Evolutionary conservation across 1,140 invertebrate genomes (phyloP).

Genomic region (Pseudomyrmex gracilis): DNA sequence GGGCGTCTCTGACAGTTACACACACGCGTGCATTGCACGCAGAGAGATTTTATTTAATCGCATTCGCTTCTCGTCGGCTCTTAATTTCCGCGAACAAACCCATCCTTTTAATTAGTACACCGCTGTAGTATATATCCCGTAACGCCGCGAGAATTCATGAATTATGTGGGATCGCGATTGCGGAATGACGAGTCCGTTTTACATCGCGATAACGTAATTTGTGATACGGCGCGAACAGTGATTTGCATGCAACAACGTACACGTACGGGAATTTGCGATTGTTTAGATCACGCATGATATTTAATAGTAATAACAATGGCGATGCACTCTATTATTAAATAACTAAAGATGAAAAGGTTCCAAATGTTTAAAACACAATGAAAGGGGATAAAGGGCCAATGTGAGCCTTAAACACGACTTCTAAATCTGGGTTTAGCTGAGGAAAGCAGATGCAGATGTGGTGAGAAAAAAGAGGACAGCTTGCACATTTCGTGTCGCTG

Average conservation of each 20-base stretch:
- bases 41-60: constrained; percentile 23
- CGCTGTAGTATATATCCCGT: constrained; percentile 24
- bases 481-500: no score
- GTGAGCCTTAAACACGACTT: no score
- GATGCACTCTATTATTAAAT: no score
- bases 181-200: constrained; percentile 29
- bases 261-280: constrained; percentile 45
- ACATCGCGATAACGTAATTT: constrained; percentile 54
- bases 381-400: no score
- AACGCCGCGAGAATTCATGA: constrained; percentile 16
- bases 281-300: constrained; percentile 52
- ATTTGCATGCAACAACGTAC: constrained; percentile 32
- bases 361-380: no score
- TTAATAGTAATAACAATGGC: constrained; percentile 54
- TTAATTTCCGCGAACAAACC: constrained; percentile 35
- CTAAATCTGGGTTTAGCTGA: no score
- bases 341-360: no score
- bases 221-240: constrained; percentile 18
- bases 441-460: no score
- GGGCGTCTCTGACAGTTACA: constrained; percentile 24
- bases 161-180: constrained; percentile 48
- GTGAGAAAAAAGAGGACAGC: no score
- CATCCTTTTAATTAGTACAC: constrained; percentile 43
- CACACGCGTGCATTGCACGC: constrained; percentile 3
- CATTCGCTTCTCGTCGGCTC: not conserved